A percentile compares a stretch with the other conserved stretches of the same genome.
Conservation (phyloP, 2,797 vertebrate species). For the Peromyscus melanophrys region DNA sequence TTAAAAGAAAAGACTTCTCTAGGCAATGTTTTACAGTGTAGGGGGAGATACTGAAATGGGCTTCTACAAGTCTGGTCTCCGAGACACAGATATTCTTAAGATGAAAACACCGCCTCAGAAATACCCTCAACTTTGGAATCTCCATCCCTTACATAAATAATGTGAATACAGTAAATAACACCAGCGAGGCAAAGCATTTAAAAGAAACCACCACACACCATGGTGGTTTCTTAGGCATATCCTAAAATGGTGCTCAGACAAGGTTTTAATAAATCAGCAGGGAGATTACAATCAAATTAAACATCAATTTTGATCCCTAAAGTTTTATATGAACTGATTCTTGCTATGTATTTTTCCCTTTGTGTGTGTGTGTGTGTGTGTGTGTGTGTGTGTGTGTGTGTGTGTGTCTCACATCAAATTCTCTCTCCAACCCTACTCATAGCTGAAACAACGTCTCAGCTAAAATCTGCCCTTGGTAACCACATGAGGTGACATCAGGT, state of each 20-base stretch:
- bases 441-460: not conserved
- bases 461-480: not conserved
- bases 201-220: not conserved
- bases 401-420: constrained; percentile 37
- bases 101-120: not conserved
- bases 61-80: constrained; percentile 19
- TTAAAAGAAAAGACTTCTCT: constrained; percentile 16
- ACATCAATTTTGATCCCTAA: not conserved
- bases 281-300: constrained; percentile 4
- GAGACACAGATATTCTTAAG: constrained; percentile 40
- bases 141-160: not conserved
- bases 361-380: too few relatives aligned
- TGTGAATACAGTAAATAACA: constrained; percentile 31
- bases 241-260: not conserved
- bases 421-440: not conserved
- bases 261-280: constrained; percentile 1
- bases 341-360: not conserved
- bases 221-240: not conserved
- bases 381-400: too few relatives aligned
- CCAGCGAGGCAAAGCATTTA: constrained; percentile 3
- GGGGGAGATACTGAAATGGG: not conserved
- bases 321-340: not conserved
- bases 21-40: not conserved
- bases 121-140: not conserved
- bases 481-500: not conserved